Evolutionary conservation across 1,140 invertebrate species (phyloP).

Genomic region (Aphis craccivora): DNA sequence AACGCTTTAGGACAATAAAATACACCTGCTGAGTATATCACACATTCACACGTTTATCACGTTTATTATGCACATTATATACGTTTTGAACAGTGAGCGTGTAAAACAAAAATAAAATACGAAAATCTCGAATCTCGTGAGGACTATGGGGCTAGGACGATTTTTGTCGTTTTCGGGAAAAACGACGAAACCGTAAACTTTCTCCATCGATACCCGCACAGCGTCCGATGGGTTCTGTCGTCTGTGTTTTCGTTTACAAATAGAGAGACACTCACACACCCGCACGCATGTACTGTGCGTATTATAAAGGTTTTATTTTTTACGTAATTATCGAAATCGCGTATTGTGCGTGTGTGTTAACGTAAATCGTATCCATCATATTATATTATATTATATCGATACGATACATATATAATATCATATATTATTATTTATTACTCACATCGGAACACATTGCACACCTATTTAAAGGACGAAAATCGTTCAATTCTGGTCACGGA

Average conservation of each 20-base stretch:
- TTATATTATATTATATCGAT: too few relatives aligned
- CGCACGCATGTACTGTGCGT: not conserved
- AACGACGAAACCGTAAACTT: not conserved
- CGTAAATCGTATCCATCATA: not conserved
- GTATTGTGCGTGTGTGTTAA: not conserved
- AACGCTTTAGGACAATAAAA: not conserved
- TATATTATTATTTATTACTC: not conserved
- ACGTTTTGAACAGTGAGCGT: not conserved
- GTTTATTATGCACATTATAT: not conserved
- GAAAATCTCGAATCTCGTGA: not conserved
- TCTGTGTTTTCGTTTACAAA: not conserved
- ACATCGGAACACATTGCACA: not conserved
- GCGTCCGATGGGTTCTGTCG: not conserved
- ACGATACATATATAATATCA: too few relatives aligned
- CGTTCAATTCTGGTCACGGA: conserved; percentile 55
- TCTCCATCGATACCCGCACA: not conserved
- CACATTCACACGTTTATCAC: not conserved
- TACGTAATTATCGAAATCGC: conserved; percentile 55
- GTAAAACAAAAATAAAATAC: not conserved
- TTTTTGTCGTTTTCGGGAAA: not conserved
- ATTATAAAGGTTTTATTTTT: conserved; percentile 20
- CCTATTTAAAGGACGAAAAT: not conserved
- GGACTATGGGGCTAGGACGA: not conserved
- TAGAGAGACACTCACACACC: not conserved
- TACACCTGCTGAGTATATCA: not conserved